A percentile compares a stretch with the other conserved stretches of the same genome.
Evolutionary conservation across 1,140 invertebrate genomes (phyloP).

Genomic region (Andrena cerasifolii): DNA sequence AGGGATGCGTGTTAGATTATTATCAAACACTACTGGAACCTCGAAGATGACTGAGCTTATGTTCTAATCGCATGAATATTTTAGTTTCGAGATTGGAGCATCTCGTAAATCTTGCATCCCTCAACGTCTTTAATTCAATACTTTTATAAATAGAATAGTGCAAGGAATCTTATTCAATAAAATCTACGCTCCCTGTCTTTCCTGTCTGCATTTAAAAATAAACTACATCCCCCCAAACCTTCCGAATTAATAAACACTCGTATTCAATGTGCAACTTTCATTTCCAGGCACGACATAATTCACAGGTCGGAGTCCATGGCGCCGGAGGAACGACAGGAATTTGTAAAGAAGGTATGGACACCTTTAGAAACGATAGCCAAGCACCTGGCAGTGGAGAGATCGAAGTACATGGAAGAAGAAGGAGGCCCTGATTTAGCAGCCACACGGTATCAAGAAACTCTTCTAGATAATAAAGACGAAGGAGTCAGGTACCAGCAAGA

Average conservation of each 20-base stretch:
- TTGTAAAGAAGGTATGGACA: conserved; percentile 66
- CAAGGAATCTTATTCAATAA: not conserved
- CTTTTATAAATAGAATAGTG: not conserved
- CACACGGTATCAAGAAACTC: conserved; percentile 62
- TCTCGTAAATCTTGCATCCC: not conserved
- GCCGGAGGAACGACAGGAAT: conserved; percentile 63
- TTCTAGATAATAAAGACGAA: conserved; percentile 35
- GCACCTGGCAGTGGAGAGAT: conserved; percentile 69
- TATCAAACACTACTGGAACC: not conserved
- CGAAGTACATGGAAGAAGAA: conserved; percentile 54
- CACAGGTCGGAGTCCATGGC: conserved; percentile 66
- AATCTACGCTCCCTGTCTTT: too few species aligned
- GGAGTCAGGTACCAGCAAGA: not conserved
- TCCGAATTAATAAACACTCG: not conserved
- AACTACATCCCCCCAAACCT: not conserved
- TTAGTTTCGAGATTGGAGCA: not conserved
- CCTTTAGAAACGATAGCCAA: conserved; percentile 75
- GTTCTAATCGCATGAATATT: not conserved
- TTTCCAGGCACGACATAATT: conserved; percentile 73
- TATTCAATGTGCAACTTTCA: not conserved
- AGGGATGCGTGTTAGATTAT: not conserved
- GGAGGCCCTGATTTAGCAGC: not conserved
- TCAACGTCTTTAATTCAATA: not conserved
- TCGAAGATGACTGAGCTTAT: not conserved
- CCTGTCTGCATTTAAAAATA: too few species aligned